phyloP scores from a whole-genome alignment of 2,113 vertebrate species.

The Salvator merianae region DNA sequence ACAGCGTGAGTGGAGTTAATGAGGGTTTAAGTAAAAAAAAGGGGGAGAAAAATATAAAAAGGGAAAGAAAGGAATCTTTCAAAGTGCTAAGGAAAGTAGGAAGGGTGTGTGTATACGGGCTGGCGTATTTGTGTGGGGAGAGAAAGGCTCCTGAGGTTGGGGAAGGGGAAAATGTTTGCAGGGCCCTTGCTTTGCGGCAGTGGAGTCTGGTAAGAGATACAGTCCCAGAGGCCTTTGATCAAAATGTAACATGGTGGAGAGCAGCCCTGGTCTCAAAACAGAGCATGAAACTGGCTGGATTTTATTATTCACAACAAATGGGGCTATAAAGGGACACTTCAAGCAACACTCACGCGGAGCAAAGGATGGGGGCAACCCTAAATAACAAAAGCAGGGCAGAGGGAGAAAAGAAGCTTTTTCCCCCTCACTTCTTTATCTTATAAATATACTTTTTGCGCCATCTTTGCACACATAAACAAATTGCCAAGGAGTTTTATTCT shows the following conservation, averaged over 20 bases:
- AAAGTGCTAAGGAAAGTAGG: background rate
- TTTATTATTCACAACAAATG: background rate
- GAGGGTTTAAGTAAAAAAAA: conserved; percentile 81
- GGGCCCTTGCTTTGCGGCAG: background rate
- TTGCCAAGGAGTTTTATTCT: background rate
- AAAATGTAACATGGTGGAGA: background rate
- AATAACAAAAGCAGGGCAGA: too few species aligned
- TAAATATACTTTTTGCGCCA: background rate
- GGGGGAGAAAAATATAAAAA: conserved; percentile 23
- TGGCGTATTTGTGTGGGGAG: background rate
- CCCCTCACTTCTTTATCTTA: background rate
- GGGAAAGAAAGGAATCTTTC: background rate
- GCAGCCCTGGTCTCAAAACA: background rate
- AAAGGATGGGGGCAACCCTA: background rate
- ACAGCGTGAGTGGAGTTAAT: conserved; percentile 96
- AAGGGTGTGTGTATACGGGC: background rate
- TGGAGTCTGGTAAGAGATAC: background rate
- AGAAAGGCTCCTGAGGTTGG: background rate
- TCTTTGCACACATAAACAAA: background rate
- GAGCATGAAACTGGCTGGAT: background rate
- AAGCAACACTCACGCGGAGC: background rate
- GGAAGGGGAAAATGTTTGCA: background rate
- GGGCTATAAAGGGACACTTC: background rate
- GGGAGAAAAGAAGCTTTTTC: background rate
- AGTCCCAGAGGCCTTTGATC: background rate